These are phyloP conservation scores for Chunga burmeisteri DNA, from an alignment of 2,113 vertebrate species.

Conservation along the genomic window DNA sequence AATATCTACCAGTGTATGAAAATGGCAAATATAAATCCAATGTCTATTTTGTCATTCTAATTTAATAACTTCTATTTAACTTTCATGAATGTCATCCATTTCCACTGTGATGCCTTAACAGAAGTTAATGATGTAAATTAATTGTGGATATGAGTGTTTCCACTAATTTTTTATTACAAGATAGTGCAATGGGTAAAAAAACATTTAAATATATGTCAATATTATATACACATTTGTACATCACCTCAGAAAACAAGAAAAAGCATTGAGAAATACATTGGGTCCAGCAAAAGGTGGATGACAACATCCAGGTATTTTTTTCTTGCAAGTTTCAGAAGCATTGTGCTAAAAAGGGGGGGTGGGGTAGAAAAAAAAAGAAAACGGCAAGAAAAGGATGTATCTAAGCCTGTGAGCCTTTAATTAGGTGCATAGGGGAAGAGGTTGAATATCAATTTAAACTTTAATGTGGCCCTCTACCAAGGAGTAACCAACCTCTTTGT, in stretches of 20 bases:
- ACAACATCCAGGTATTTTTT: neutral
- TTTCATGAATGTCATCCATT: neutral
- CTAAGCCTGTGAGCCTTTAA: neutral
- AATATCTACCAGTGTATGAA: neutral
- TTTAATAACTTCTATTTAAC: neutral
- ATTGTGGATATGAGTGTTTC: neutral
- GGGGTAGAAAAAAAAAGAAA: neutral
- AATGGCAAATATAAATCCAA: neutral
- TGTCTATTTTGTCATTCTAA: neutral
- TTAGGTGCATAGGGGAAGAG: neutral
- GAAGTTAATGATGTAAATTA: neutral
- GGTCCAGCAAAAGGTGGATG: neutral
- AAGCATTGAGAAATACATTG: neutral
- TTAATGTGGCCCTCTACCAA: neutral
- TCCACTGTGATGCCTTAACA: neutral
- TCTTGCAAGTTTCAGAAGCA: neutral
- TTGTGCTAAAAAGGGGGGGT: neutral
- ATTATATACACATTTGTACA: neutral
- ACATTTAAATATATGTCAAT: neutral
- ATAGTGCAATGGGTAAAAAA: neutral
- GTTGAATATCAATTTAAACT: conserved; percentile 6
- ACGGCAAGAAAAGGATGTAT: neutral
- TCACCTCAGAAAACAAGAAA: neutral
- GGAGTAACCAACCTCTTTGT: neutral
- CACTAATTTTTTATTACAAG: neutral